Evolutionary conservation across 1,140 invertebrate genomes (phyloP), one percentile per base, ranked within the genome.

Genomic region (Lanistes nyassanus): DNA sequence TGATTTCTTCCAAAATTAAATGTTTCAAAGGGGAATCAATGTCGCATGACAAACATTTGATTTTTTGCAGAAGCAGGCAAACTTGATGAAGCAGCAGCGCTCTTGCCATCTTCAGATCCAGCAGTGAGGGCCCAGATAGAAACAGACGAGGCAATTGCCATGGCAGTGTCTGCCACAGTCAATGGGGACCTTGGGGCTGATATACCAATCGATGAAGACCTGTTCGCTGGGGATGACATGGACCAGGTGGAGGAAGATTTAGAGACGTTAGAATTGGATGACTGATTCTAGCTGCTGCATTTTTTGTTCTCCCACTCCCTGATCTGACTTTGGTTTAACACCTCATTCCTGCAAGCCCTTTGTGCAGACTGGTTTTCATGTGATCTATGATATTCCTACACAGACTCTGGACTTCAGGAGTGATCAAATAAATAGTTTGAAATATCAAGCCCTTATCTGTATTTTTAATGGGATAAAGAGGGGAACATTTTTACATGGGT

Each of bases 171-270:
- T 16, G 84, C 82, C 23, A 85, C 81, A 23, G 73, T 84, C n/a
- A 82, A 87, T 70, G 83, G 83, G 23, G 84, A 84, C 2, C 53
- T 77, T 60, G 79, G 76, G 42, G 82, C 79, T 42, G 90, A 88
- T 42, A 90, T 92, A 34, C 94, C 95, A 42, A 98, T 99, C 78
- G 98, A 99, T 90, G 97, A 98, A 90, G 96, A 97, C 88, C 92
- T 99, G 6, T 99, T 99, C 91, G 92, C 94, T 51, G 96, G 96
- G 80, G 96, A 95, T 86, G 95, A 97, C 84, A 88, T 95, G 58
- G 94, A 95, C 82, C 92, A 91, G 74, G 88, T 97, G 71, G 96
- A 97, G 84, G 94, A 97, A 82, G 95, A 96, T 90, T 88, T 97
- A 80, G 92, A 95, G 73, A 86, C 81, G 11, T 78, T 89, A 31